Evolutionary conservation across 2,113 vertebrate species (phyloP).

Genomic region (Haliaeetus leucogaster): DNA sequence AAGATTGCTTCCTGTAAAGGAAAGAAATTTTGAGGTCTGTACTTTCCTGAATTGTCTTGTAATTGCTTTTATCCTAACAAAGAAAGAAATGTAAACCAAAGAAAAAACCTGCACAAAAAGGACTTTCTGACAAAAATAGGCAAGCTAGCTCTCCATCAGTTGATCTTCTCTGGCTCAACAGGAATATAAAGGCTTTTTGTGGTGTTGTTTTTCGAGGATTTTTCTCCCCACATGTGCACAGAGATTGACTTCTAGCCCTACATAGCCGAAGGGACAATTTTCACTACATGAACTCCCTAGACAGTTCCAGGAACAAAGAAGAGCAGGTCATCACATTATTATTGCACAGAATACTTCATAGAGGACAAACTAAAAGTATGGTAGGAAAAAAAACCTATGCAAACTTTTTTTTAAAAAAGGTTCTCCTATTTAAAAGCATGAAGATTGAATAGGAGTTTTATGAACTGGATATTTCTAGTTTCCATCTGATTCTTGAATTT

Average conservation of each 20-base stretch:
- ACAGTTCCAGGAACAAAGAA: not conserved
- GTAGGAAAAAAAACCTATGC: not conserved
- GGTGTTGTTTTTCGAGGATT: fast-evolving
- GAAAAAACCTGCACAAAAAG: not conserved
- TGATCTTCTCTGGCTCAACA: not conserved
- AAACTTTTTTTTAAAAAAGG: not conserved
- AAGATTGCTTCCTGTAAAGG: not conserved
- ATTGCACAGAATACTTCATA: not conserved
- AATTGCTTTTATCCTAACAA: not conserved
- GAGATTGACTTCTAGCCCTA: not conserved
- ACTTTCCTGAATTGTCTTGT: not conserved
- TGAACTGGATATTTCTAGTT: not conserved
- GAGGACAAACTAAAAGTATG: not conserved
- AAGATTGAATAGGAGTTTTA: not conserved
- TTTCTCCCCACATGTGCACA: not conserved
- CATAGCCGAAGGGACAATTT: not conserved
- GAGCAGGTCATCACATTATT: not conserved
- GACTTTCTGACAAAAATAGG: not conserved
- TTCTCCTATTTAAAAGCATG: not conserved
- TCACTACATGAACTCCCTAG: not conserved
- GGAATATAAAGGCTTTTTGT: not conserved
- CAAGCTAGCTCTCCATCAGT: not conserved
- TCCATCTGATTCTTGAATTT: not conserved
- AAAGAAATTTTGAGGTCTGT: not conserved
- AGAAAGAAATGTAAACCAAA: not conserved